These are phyloP conservation scores for Dermatemys mawii DNA, from an alignment of 2,113 vertebrate species.

Conservation along the genomic window DNA sequence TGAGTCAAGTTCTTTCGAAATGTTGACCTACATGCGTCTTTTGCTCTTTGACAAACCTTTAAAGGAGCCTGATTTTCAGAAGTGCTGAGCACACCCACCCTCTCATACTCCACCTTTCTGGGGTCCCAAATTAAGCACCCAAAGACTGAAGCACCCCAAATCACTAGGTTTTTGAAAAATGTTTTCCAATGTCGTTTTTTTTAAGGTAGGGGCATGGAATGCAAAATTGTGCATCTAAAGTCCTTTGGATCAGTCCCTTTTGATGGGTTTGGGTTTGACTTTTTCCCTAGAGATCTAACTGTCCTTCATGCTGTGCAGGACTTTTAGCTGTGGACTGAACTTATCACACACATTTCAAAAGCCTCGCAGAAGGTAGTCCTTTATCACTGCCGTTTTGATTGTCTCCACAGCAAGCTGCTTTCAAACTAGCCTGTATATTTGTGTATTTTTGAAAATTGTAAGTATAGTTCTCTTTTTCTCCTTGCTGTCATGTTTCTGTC, in stretches of 20 bases:
- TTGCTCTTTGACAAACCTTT: neutral
- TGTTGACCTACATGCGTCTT: neutral
- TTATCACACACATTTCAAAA: neutral
- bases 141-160: neutral
- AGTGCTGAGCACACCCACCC: neutral
- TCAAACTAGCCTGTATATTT: neutral
- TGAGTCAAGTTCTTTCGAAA: neutral
- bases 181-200: neutral
- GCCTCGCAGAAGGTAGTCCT: neutral
- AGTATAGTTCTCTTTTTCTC: neutral
- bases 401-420: neutral
- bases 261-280: fast-evolving
- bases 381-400: neutral
- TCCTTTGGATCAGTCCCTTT: neutral
- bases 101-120: neutral
- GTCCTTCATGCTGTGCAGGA: neutral
- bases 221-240: neutral
- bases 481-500: neutral
- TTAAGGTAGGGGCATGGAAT: neutral
- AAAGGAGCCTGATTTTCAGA: neutral
- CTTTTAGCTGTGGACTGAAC: neutral
- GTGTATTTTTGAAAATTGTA: neutral
- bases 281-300: neutral
- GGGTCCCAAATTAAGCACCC: neutral
- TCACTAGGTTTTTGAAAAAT: neutral